A percentile compares a stretch with the other conserved stretches of the same genome.
Evolutionary conservation across 2,888 invertebrate genomes (phyloP).

Genomic region (Colostygia pectinataria): DNA sequence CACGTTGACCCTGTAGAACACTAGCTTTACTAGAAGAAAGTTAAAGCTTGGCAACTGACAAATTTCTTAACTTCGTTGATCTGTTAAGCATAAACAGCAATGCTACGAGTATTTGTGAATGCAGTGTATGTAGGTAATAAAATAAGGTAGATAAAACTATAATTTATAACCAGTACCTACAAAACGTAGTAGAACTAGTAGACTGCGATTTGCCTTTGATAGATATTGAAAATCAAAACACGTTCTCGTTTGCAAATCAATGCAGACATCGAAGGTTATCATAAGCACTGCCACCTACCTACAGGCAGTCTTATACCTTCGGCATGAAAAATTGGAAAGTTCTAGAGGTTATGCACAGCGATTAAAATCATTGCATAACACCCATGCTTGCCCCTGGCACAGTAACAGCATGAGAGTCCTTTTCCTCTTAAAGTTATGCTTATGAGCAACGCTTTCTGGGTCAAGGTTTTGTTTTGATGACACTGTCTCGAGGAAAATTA

Average conservation of each 20-base stretch:
- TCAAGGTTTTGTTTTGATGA: constrained; percentile 74
- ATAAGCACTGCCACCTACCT: not conserved
- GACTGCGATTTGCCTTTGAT: constrained; percentile 14
- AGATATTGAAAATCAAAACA: constrained; percentile 19
- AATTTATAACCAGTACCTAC: constrained; percentile 7
- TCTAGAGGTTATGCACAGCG: not conserved
- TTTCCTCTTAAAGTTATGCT: constrained; percentile 59
- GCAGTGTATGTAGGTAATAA: too few relatives aligned
- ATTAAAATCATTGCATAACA: constrained; percentile 6
- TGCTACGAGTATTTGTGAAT: too few relatives aligned
- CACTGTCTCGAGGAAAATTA: constrained; percentile 55
- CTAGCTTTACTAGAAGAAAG: too few relatives aligned
- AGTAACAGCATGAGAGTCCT: constrained; percentile 40
- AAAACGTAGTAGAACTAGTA: constrained; percentile 2
- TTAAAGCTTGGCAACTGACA: too few relatives aligned
- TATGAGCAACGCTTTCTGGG: constrained; percentile 56
- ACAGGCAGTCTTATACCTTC: not conserved
- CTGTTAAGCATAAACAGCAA: too few relatives aligned
- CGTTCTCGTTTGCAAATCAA: constrained; percentile 15
- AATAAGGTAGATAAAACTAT: constrained; percentile 15
- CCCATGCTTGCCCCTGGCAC: constrained; percentile 27
- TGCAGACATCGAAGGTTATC: constrained; percentile 16
- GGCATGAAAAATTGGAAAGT: constrained; percentile 1
- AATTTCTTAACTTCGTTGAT: too few relatives aligned
- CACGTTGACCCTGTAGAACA: too few relatives aligned